A percentile compares a stretch with the other conserved stretches of the same genome.
phyloP scores from a whole-genome alignment of 92 coral and sea anemone genomes.

The Chrysogorgia sp. region DNA sequence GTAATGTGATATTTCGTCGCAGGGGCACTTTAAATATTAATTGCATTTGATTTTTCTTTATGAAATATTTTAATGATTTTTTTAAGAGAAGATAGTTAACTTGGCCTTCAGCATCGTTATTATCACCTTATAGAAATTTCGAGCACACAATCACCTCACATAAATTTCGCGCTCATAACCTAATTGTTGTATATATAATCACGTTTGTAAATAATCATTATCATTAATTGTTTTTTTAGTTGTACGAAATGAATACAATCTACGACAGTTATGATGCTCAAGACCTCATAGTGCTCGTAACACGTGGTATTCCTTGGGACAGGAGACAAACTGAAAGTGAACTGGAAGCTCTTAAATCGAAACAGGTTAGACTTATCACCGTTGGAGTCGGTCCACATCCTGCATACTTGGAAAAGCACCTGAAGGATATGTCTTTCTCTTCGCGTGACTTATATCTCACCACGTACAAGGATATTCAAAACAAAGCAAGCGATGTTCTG shows the following conservation, averaged over 20 bases:
- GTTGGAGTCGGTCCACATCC: constrained; percentile 18
- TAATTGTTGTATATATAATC: too few relatives aligned
- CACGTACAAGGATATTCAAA: constrained; percentile 2
- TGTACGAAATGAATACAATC: neutral
- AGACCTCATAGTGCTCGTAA: constrained; percentile 29
- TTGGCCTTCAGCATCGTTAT: too few relatives aligned
- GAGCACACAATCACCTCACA: too few relatives aligned
- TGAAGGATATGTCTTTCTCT: neutral
- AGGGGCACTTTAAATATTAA: too few relatives aligned
- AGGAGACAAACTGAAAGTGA: neutral
- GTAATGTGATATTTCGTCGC: too few relatives aligned
- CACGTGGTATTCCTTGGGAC: constrained; percentile 22
- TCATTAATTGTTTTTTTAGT: neutral
- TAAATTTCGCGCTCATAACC: too few relatives aligned
- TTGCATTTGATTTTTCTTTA: too few relatives aligned
- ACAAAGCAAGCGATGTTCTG: neutral
- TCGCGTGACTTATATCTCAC: neutral
- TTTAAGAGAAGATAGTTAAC: too few relatives aligned
- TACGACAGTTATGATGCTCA: constrained; percentile 18
- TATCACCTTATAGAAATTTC: too few relatives aligned
- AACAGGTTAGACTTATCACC: neutral
- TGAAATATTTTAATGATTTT: too few relatives aligned
- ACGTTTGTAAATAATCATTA: neutral
- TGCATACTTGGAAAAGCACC: neutral
- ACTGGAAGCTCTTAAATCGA: constrained; percentile 5